Base-by-base conservation (phyloP, 2,797 vertebrate species). In the Molossus alvarezi region DNA sequence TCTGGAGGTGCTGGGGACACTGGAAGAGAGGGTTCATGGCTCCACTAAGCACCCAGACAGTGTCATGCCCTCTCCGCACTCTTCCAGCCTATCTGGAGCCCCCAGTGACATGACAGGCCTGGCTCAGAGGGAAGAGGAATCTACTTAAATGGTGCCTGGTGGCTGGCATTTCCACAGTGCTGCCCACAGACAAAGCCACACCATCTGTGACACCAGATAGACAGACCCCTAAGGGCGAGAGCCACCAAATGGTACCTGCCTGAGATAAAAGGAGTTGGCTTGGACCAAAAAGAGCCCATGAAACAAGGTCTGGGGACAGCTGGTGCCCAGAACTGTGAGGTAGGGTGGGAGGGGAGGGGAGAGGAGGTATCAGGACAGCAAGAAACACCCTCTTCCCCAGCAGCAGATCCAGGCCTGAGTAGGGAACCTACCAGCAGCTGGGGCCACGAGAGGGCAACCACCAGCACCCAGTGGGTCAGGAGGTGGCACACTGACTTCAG, bases 201-300 rank as follows among this genome's bases (percentile, higher is more conserved):
- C 98, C 98, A 98, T 97, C 98, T 98, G 98, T 94, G 97, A 97
- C 91, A 94, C 95, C 95, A 98, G 97, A 98, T 79, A 98, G 90
- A 97, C 27, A 89, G 94, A 81, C 33, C 55, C 90, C 1, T 67
- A 96, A 88, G 17, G 96, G 97, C 96, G 89, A 97, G 92, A 94
- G 96, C 65, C 96, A 98, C 98, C 97, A 98, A 98, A 98, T 98
- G 98, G 96, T 98, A 98, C 98, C 95, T 98, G 97, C 97, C 96
- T 93, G 93, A 84, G 67, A 97, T 92, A 93, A 98, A 97, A 98
- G 41, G 86, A 96, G 76, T 72, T 97, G 97, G 95, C 96, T 65
- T 62, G 76, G 67, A 91, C 81, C 55, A 79, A 84, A 84, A 58
- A 82, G 58, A 93, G 86, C 5, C n/a, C 3, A 77, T 0, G 0